Conservation (phyloP, 2,113 vertebrate species). For the Anolis sagrei region DNA sequence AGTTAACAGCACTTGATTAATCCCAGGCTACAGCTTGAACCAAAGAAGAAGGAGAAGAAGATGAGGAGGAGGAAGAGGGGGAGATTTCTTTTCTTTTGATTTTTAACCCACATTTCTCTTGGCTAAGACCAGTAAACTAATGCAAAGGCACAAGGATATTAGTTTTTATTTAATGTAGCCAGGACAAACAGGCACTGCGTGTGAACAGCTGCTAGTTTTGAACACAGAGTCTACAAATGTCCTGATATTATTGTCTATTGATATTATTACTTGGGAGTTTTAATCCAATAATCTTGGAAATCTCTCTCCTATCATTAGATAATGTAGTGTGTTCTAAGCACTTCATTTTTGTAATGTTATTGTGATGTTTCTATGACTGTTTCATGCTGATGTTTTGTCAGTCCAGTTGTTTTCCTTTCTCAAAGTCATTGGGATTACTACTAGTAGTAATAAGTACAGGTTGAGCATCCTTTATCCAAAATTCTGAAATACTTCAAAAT, state of each 20-base stretch:
- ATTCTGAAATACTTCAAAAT: too few species aligned
- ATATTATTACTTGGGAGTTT: too few species aligned
- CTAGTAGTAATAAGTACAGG: too few species aligned
- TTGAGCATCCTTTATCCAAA: too few species aligned
- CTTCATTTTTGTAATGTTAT: too few species aligned
- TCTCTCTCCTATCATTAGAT: too few species aligned
- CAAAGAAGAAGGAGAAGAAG: slow-evolving; percentile 8
- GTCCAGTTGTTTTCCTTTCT: too few species aligned
- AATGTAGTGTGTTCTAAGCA: too few species aligned
- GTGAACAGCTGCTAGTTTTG: slow-evolving; percentile 35
- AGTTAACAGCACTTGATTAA: slow-evolving; percentile 67
- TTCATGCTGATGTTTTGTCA: too few species aligned
- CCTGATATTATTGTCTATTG: not conserved
- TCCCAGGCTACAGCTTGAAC: slow-evolving; percentile 62
- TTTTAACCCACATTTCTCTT: not conserved
- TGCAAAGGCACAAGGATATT: not conserved
- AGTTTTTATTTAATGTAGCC: slow-evolving; percentile 27
- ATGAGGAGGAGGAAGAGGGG: not conserved
- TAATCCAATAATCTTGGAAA: too few species aligned
- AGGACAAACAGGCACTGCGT: slow-evolving; percentile 31
- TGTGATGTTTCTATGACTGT: too few species aligned
- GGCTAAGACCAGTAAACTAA: slow-evolving; percentile 37
- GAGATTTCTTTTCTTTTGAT: slow-evolving; percentile 44
- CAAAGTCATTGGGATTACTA: too few species aligned
- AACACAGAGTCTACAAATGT: slow-evolving; percentile 9